Evolutionary conservation across 1,140 invertebrate genomes (phyloP).

Genomic region (Drosophila varians): DNA sequence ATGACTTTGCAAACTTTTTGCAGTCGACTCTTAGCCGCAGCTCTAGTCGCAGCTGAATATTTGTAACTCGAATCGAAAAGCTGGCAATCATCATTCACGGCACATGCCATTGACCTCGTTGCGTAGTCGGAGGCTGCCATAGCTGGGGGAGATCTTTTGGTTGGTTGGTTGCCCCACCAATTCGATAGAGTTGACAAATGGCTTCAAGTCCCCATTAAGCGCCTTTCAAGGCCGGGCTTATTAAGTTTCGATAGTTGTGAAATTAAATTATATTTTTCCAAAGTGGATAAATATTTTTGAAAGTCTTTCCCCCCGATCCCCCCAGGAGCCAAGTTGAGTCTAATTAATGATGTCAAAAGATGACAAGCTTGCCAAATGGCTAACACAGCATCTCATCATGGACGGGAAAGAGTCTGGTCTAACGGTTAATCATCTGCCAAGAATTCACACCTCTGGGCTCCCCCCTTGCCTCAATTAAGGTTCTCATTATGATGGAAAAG

Average conservation of each 20-base stretch:
- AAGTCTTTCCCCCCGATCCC: not conserved
- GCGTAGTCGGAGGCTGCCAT: slow-evolving; percentile 38
- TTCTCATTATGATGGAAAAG: slow-evolving; percentile 43
- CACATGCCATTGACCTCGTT: slow-evolving; percentile 60
- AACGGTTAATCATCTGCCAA: slow-evolving; percentile 67
- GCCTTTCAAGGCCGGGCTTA: slow-evolving; percentile 22
- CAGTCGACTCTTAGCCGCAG: slow-evolving; percentile 37
- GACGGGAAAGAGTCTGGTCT: slow-evolving; percentile 30
- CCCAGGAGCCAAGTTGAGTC: slow-evolving; percentile 5
- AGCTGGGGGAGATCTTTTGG: slow-evolving; percentile 31
- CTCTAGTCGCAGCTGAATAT: slow-evolving; percentile 38
- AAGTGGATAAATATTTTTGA: not conserved
- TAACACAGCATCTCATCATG: slow-evolving; percentile 21
- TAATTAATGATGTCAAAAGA: slow-evolving; percentile 50
- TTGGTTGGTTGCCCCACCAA: slow-evolving; percentile 24
- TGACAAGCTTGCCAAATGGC: slow-evolving; percentile 26
- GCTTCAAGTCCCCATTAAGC: slow-evolving; percentile 26
- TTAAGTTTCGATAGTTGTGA: slow-evolving; percentile 6
- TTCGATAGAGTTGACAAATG: slow-evolving; percentile 23
- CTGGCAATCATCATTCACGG: slow-evolving; percentile 53
- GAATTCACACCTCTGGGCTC: slow-evolving; percentile 40
- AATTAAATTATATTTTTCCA: not conserved
- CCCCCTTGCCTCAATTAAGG: slow-evolving; percentile 47
- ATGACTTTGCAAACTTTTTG: slow-evolving; percentile 58
- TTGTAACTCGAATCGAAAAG: slow-evolving; percentile 50